phyloP scores from a whole-genome alignment of 2,113 vertebrate genomes.

The Microcebus lehilahytsara region DNA sequence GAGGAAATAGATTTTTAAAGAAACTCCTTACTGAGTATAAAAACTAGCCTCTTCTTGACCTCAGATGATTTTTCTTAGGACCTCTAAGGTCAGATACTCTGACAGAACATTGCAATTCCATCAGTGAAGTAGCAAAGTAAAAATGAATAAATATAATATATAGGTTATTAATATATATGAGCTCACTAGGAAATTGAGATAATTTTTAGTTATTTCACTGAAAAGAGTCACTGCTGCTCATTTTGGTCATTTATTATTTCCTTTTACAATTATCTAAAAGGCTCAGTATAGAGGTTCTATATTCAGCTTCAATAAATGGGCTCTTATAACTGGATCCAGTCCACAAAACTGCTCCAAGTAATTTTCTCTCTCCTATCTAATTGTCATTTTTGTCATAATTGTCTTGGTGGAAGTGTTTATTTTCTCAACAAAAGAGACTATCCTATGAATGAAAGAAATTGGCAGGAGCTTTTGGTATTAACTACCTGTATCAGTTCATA shows the following conservation, averaged over 20 bases:
- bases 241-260: not conserved
- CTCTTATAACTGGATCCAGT: not conserved
- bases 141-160: not conserved
- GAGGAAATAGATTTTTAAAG: not conserved
- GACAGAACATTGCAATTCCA: not conserved
- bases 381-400: constrained; percentile 18
- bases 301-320: not conserved
- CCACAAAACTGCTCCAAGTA: not conserved
- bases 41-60: not conserved
- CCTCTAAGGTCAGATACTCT: not conserved
- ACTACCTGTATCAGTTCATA: not conserved
- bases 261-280: not conserved
- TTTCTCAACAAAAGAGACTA: constrained; percentile 13
- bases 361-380: not conserved
- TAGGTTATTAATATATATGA: not conserved
- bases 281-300: not conserved
- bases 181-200: not conserved
- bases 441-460: constrained; percentile 32
- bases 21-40: not conserved
- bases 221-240: not conserved
- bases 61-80: not conserved
- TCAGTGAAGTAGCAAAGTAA: not conserved
- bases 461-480: not conserved
- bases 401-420: constrained; percentile 13
- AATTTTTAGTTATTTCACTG: not conserved